Evolutionary conservation across 2,888 invertebrate species (phyloP), one percentile per base, ranked within the genome.

Genomic region (Heliconius ismenius): DNA sequence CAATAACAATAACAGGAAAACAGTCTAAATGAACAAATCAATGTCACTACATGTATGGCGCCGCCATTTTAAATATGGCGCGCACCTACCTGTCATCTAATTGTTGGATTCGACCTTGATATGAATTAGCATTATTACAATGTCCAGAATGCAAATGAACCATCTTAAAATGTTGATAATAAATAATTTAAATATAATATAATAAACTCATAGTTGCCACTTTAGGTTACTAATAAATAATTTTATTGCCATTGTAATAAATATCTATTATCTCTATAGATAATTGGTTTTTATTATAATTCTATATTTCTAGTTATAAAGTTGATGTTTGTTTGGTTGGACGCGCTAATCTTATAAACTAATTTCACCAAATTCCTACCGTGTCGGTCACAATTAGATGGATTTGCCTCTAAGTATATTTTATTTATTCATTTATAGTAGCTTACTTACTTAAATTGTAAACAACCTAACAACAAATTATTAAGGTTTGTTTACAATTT

Each of bases 81-180:
- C 36, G 54, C 74, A 76, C 76, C 79, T 74, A 76, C 76, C 79
- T 76, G 36, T 58, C 74, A 80, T 82, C 79, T 82, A 84, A 84
- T 84, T 84, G 82, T 83, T 83, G 82, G 82, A 81, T 83, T 83
- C 85, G 87, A 85, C 89, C 89, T 89, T 88, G 89, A 79, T 74
- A 75, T 69, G 75, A 80, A 84, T 85, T 84, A 84, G 84, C 84
- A 88, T 88, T 83, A 84, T 84, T 81, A 82, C 79, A 79, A 79
- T 82, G 83, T 74, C 75, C 62, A 76, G 69, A 83, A 88, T 88
- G 86, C 84, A 84, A 88, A 89, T 85, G 79, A 77, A 62, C 58
- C 80, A 81, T 83, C 82, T 84, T 82, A 82, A 81, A 84, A 76
- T 76, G 81, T 76, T 78, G 79, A 54, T 70, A 15, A 58, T 58